Evolutionary conservation across 2,888 invertebrate species (phyloP), one percentile per base, ranked within the genome.

Genomic region (Trichacis sp.): DNA sequence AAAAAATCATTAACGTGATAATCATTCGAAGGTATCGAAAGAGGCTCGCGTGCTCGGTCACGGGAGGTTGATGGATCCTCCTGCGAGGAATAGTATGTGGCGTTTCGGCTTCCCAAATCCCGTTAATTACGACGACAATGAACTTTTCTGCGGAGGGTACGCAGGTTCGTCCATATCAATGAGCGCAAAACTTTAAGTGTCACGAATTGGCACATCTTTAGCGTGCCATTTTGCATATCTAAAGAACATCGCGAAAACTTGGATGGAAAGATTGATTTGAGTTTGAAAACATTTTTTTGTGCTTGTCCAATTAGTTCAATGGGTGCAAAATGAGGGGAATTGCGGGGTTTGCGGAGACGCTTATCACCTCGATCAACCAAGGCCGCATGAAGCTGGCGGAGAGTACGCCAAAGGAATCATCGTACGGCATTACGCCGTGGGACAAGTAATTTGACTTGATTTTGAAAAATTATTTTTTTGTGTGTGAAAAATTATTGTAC

Each of bases 31-130:
- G 65, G 54, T 69, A 60, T 60, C 49, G 43, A 63, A 60, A 42
- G 63, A 63, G 48, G 54, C 55, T 58, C 55, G 55, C 64, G 91
- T 90, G 0, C 85, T 86, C 69, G 92, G 93, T 6, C 95, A 95
- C 86, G 96, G 96, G 2, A 86, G 96, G 38, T 86, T 97, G 64
- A 93, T 96, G 93, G 94, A 96, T 83, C 97, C 97, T 0, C 96
- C 97, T 1, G 92, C 95, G 0, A 88, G 97, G 62, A 95, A 96
- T 86, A 92, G 93, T 48, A 96, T 96, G 95, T 97, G 97, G 97
- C 88, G 97, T 63, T 93, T 93, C 79, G 97, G 97, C 0, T 97
- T 92, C 85, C 93, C 93, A n/a, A 96, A 94, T 85, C 95, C 96
- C 1, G 94, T 94, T 61, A 95, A 97, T 85, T 97, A 96, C 82